Evolutionary conservation across 2,113 vertebrate genomes (phyloP).

Genomic region (Misgurnus mizolepis): DNA sequence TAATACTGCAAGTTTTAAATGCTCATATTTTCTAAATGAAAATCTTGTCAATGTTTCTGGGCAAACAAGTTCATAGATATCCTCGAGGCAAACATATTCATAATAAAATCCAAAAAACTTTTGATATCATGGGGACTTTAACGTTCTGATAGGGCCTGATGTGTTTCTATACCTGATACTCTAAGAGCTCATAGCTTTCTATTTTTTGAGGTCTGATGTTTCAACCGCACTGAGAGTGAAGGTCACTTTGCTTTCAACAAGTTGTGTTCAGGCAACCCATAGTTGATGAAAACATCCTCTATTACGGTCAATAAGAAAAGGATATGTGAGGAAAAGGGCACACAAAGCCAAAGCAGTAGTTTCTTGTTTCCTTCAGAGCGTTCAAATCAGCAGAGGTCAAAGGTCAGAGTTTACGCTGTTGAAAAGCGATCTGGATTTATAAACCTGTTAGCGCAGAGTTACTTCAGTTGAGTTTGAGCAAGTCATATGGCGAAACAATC

Average conservation of each 20-base stretch:
- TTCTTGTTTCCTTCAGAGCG: conserved; percentile 9
- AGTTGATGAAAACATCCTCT: conserved; percentile 13
- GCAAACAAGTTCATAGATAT: too few relatives aligned
- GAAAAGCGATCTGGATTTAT: conserved; percentile 27
- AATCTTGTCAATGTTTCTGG: too few relatives aligned
- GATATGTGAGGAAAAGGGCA: conserved; percentile 9
- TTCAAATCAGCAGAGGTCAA: conserved; percentile 20
- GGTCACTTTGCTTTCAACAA: conserved; percentile 3
- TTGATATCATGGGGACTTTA: conserved; percentile 4
- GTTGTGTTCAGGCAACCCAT: background rate
- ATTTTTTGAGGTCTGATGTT: conserved; percentile 5
- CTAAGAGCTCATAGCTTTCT: background rate
- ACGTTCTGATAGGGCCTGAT: conserved; percentile 25
- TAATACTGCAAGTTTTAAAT: too few relatives aligned
- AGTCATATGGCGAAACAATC: conserved; percentile 11
- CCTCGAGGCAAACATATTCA: too few relatives aligned
- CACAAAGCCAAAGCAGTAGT: background rate
- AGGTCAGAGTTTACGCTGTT: conserved; percentile 23
- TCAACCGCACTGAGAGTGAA: background rate
- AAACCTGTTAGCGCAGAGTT: conserved; percentile 23
- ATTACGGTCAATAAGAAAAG: background rate
- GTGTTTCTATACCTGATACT: background rate
- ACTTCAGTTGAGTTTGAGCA: conserved; percentile 21
- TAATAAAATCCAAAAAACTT: too few relatives aligned
- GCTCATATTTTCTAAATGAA: too few relatives aligned